Evolutionary conservation across 2,888 invertebrate species (phyloP).

Genomic region (Erebia aethiops): DNA sequence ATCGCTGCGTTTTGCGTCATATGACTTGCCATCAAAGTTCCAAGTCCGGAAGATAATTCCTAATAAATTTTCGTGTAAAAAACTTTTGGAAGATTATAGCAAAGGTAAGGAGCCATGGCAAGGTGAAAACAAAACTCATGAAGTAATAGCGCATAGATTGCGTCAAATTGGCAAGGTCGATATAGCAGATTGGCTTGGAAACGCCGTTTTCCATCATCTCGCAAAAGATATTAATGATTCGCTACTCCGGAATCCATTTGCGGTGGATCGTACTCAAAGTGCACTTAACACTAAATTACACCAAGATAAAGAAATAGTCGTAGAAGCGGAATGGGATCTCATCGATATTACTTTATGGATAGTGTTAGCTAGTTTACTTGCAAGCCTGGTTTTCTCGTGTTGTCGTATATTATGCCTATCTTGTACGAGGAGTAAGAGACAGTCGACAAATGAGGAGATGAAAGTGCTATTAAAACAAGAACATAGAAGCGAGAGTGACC

Average conservation of each 20-base stretch:
- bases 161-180: constrained; percentile 82
- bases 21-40: constrained; percentile 51
- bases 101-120: constrained; percentile 58
- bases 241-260: constrained; percentile 47
- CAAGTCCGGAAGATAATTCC: constrained; percentile 67
- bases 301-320: constrained; percentile 43
- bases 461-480: constrained; percentile 29
- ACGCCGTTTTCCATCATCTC: constrained; percentile 80
- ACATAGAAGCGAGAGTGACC: constrained; percentile 18
- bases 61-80: constrained; percentile 78
- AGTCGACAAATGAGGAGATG: constrained; percentile 34
- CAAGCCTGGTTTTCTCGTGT: constrained; percentile 44
- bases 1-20: constrained; percentile 76
- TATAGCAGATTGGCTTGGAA: constrained; percentile 85
- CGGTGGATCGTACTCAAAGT: constrained; percentile 39
- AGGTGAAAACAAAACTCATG: constrained; percentile 83
- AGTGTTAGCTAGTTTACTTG: constrained; percentile 45
- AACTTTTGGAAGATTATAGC: constrained; percentile 84
- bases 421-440: constrained; percentile 32
- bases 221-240: constrained; percentile 72
- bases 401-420: constrained; percentile 35
- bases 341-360: constrained; percentile 55
- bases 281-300: constrained; percentile 40
- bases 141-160: constrained; percentile 78
- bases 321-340: constrained; percentile 49